phyloP scores from a whole-genome alignment of 1,140 invertebrate genomes.

The Agraylea sexmaculata region DNA sequence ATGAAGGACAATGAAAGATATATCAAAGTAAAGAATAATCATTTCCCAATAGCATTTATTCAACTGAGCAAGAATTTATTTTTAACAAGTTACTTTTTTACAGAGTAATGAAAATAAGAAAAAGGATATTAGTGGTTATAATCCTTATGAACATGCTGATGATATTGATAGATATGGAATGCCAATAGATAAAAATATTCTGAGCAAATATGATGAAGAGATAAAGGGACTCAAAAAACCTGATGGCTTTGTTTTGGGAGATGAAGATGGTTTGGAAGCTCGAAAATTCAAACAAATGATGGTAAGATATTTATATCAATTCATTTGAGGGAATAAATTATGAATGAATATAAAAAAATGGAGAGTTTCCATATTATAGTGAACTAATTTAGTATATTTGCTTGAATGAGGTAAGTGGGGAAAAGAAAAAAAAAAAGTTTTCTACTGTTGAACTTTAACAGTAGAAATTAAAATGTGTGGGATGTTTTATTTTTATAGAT shows the following conservation, averaged over 20 bases:
- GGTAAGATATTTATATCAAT: slow-evolving; percentile 21
- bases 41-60: not conserved
- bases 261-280: slow-evolving; percentile 32
- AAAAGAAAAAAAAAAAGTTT: slow-evolving; percentile 36
- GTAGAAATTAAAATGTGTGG: too few relatives aligned
- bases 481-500: slow-evolving; percentile 25
- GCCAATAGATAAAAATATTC: slow-evolving; percentile 60
- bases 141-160: slow-evolving; percentile 72
- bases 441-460: too few relatives aligned
- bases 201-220: slow-evolving; percentile 95
- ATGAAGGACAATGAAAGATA: slow-evolving; percentile 87
- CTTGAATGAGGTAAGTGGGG: too few relatives aligned
- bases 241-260: slow-evolving; percentile 71
- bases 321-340: not conserved
- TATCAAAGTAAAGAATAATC: slow-evolving; percentile 49
- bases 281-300: slow-evolving; percentile 28
- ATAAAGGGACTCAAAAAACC: slow-evolving; percentile 67
- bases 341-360: not conserved
- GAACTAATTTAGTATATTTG: not conserved
- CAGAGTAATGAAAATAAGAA: slow-evolving; percentile 78
- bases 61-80: not conserved
- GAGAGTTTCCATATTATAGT: not conserved
- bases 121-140: slow-evolving; percentile 75
- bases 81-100: slow-evolving; percentile 13
- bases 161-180: slow-evolving; percentile 45